Base-by-base conservation (phyloP, 2,113 vertebrate genomes). In the Hippoglossus stenolepis region DNA sequence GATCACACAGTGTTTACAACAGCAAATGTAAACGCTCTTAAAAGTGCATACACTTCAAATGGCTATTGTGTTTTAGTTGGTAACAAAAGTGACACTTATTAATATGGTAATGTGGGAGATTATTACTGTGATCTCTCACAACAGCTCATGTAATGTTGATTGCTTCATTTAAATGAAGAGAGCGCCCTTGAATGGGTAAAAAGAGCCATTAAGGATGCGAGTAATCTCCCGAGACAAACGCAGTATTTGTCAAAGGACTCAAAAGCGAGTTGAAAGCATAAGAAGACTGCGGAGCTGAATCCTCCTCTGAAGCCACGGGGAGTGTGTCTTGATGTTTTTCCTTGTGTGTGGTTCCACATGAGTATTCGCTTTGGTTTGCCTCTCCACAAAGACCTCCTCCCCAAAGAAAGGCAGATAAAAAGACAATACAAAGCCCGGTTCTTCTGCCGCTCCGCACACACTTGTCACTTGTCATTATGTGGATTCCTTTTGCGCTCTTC, bases 391-490 rank as follows among this genome's bases (percentile, higher is more conserved):
- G 84, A 75, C 54, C 63, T 23, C 20, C 64, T 38, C 60, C 85
- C 62, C 58, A 77, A 79, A 76, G 80, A 64, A 58, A 47, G 68
- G 40, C 56, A 84, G 79, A 82, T 80, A 73, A 91, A 87, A 88
- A 58, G 70, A 77, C 71, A 89, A 78, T 40, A 69, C 63, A 77
- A 84, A 86, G 79, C 73, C 70, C 56, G 78, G 79, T 83, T 51
- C 71, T 79, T 77, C 49, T 65, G 65, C 64, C 60, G 72, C 75
- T 68, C 9, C 14, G 23, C 51, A 47, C 54, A 62, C 49, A 67
- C 73, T 56, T 85, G 88, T 88, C 89, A 83, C 53, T 87, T 89
- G 78, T 72, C 72, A 79, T 91, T 87, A 85, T 63, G 79, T 71
- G 79, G 69, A 86, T 82, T 81, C 80, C 45, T 81, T 71, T 15